Evolutionary conservation across 23 tunicate species (phyloP).

Genomic region (Ciona savignyi): DNA sequence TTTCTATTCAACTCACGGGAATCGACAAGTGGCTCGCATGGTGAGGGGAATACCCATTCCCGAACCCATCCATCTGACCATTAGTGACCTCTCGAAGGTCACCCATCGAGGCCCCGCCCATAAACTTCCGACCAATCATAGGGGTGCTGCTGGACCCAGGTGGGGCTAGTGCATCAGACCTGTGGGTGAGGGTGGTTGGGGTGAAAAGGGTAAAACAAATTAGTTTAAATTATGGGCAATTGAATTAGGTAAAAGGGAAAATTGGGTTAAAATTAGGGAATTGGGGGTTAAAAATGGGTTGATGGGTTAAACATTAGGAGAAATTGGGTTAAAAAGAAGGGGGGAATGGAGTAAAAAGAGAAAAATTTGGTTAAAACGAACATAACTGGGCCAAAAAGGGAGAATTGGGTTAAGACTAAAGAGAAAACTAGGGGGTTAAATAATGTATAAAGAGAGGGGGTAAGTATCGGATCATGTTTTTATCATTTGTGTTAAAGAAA

Average conservation of each 20-base stretch:
- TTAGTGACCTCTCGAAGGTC: constrained; percentile 15
- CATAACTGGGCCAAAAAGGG: too few species aligned
- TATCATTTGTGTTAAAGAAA: too few species aligned
- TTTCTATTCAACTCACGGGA: constrained; percentile 21
- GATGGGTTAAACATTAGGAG: neutral
- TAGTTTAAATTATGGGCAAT: too few species aligned
- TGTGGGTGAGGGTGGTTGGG: neutral
- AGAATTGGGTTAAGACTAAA: too few species aligned
- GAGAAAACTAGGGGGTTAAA: too few species aligned
- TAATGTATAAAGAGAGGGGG: too few species aligned
- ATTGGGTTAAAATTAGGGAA: too few species aligned
- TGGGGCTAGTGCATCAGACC: neutral
- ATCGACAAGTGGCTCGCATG: constrained; percentile 33
- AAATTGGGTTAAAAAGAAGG: too few species aligned
- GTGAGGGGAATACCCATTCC: constrained; percentile 11
- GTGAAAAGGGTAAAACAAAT: too few species aligned
- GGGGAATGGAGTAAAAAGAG: too few species aligned
- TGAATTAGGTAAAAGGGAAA: neutral
- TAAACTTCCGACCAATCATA: neutral
- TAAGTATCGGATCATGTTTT: too few species aligned
- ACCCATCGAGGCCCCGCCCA: constrained; percentile 6
- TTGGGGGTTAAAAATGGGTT: neutral
- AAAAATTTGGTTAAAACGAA: too few species aligned
- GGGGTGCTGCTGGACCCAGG: constrained; percentile 20
- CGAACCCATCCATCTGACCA: constrained; percentile 1